A percentile compares a stretch with the other conserved stretches of the same genome.
phyloP scores from a whole-genome alignment of 2,113 vertebrate genomes.

The Lophotis ruficrista region DNA sequence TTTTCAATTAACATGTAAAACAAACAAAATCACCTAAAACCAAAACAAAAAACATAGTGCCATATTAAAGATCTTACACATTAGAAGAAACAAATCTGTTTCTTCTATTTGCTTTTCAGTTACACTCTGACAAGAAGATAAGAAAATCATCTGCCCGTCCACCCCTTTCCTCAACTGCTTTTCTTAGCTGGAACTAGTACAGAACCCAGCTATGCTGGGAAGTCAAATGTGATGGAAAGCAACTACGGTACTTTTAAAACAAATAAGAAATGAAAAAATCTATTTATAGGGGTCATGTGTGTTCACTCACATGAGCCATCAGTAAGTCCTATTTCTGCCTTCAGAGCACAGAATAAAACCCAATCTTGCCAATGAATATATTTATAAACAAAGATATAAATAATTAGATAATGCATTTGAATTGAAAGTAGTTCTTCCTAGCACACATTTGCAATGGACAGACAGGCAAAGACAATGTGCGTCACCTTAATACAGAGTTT shows the following conservation, averaged over 20 bases:
- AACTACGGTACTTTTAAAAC: background rate
- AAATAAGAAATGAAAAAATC: background rate
- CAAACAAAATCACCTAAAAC: background rate
- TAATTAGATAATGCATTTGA: background rate
- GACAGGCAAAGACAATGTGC: background rate
- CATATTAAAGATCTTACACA: background rate
- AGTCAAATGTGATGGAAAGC: background rate
- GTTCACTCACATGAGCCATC: background rate
- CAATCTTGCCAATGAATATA: background rate
- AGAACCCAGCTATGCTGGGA: background rate
- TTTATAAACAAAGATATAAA: background rate
- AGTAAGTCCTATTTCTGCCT: background rate
- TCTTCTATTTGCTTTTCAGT: background rate
- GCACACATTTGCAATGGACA: background rate
- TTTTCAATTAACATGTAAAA: background rate
- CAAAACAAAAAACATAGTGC: background rate
- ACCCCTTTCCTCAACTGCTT: background rate
- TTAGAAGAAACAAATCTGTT: background rate
- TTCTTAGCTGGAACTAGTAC: background rate
- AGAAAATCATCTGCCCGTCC: background rate
- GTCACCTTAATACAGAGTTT: background rate
- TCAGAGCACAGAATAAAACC: background rate
- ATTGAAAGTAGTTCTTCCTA: background rate
- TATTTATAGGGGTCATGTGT: background rate
- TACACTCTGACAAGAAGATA: background rate